A percentile compares a stretch with the other conserved stretches of the same genome.
phyloP scores from a whole-genome alignment of 2,888 invertebrate genomes.

The Athetis lepigone region DNA sequence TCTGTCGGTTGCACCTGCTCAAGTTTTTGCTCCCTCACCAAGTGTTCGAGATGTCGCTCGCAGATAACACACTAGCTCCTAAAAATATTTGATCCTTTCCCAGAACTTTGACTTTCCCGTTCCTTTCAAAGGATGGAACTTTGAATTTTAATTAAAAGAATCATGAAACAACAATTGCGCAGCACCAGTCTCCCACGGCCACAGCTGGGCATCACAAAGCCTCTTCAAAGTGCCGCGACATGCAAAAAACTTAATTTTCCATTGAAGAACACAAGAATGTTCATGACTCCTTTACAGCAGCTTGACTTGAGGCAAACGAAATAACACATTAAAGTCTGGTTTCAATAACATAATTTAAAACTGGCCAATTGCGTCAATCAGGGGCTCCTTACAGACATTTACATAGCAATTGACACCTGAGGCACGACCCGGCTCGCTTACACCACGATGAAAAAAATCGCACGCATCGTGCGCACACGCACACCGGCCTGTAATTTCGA shows the following conservation, averaged over 20 bases:
- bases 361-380: constrained; percentile 67
- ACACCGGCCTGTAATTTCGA: constrained; percentile 74
- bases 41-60: constrained; percentile 46
- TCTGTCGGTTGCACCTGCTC: constrained; percentile 81
- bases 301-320: constrained; percentile 46
- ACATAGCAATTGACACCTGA: constrained; percentile 80
- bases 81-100: constrained; percentile 63
- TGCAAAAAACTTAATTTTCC: constrained; percentile 15
- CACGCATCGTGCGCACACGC: constrained; percentile 59
- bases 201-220: constrained; percentile 1
- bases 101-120: constrained; percentile 51
- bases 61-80: constrained; percentile 54
- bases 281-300: constrained; percentile 21
- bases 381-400: constrained; percentile 70
- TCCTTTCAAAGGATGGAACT: constrained; percentile 1
- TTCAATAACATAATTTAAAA: constrained; percentile 75
- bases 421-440: constrained; percentile 65
- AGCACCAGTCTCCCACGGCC: neutral
- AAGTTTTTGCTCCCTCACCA: constrained; percentile 72
- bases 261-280: constrained; percentile 34
- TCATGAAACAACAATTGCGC: neutral
- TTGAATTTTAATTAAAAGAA: neutral
- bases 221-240: neutral
- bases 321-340: constrained; percentile 62
- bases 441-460: constrained; percentile 37